phyloP scores from a whole-genome alignment of 1,140 invertebrate genomes.

The Trachymyrmex cornetzi region DNA sequence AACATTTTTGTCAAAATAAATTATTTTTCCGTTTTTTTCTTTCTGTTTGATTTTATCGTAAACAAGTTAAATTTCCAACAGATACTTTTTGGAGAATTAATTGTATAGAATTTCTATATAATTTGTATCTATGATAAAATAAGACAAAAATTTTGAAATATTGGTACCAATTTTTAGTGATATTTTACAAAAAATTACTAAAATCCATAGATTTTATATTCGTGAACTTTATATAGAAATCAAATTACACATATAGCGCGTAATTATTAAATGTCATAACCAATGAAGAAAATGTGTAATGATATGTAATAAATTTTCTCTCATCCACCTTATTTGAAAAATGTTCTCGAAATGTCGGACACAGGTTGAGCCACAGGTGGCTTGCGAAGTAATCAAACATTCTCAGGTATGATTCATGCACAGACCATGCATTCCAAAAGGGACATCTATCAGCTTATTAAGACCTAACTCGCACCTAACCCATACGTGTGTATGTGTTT shows the following conservation, averaged over 20 bases:
- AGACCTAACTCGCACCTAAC: constrained; percentile 47
- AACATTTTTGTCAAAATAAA: background rate
- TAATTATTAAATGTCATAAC: background rate
- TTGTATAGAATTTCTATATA: background rate
- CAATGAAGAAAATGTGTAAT: background rate
- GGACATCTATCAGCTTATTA: constrained; percentile 64
- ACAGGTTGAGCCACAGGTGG: constrained; percentile 46
- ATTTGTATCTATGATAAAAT: background rate
- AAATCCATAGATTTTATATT: background rate
- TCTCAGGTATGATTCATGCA: constrained; percentile 54
- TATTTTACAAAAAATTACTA: background rate
- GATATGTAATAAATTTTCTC: background rate
- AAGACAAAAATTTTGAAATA: background rate
- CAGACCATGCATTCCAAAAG: constrained; percentile 48
- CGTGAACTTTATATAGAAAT: background rate
- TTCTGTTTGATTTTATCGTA: background rate
- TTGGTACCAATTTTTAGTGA: background rate
- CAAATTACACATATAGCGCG: background rate
- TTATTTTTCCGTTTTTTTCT: background rate
- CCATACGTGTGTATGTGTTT: background rate
- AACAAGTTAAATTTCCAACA: background rate
- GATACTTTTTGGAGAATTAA: background rate
- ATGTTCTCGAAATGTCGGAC: constrained; percentile 5
- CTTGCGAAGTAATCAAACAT: constrained; percentile 43
- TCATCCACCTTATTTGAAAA: background rate